These are phyloP conservation scores for Campylorhamphus procurvoides DNA, from an alignment of 2,113 vertebrate genomes.

Conservation along the genomic window DNA sequence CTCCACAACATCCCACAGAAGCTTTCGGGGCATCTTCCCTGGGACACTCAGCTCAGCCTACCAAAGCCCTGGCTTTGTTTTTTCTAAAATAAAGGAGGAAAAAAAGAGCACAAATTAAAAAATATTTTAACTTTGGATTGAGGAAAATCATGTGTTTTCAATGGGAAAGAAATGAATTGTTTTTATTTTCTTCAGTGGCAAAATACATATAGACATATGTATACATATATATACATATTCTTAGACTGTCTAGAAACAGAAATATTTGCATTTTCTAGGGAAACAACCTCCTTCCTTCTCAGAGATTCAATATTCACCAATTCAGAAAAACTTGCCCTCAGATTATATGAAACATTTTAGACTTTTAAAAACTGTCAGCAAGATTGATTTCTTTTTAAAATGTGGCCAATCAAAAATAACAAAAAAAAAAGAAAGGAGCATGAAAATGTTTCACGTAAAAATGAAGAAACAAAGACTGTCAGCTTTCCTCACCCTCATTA, in stretches of 20 bases:
- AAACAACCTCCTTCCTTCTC: not conserved
- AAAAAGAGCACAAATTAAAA: not conserved
- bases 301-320: not conserved
- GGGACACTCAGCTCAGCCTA: not conserved
- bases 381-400: not conserved
- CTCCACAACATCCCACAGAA: fast-evolving
- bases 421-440: not conserved
- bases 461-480: not conserved
- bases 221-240: too few relatives aligned
- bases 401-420: not conserved
- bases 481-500: not conserved
- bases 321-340: not conserved
- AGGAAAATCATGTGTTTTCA: not conserved
- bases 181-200: not conserved
- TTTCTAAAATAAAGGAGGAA: not conserved
- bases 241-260: not conserved
- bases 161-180: not conserved
- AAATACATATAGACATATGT: not conserved
- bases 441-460: fast-evolving
- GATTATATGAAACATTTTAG: not conserved
- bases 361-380: not conserved
- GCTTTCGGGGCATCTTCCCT: not conserved
- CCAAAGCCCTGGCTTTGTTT: not conserved
- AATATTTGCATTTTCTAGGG: not conserved
- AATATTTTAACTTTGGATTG: not conserved